Evolutionary conservation across 2,797 vertebrate species (phyloP), one percentile per base, ranked within the genome.

Genomic region (Xerus rutilus): DNA sequence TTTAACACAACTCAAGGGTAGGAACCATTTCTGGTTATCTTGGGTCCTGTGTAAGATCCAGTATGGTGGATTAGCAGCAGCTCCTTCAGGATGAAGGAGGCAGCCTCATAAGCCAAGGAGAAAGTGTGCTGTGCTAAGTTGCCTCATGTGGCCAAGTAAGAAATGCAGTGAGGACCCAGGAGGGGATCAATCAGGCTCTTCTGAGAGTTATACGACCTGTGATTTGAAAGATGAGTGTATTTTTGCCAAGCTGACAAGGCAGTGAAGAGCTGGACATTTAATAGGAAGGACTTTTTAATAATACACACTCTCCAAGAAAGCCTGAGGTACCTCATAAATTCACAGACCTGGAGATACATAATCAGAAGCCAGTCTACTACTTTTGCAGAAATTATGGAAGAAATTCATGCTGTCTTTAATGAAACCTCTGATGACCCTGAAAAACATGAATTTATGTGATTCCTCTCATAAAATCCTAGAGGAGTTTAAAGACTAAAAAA

Each of bases 391-490:
- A 67, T 67, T 78, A 52, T 90, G 81, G n/a, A 43, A 4, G 30
- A 82, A 84, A 86, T 86, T 83, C 21, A 57, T 89, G 14, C 73
- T 49, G 1, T 86, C 15, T n/a, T 78, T 83, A 20, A 23, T 88
- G 43, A 95, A 13, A 67, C 5, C 39, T 65, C 39, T 62, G 5
- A 91, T 32, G 23, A 87, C 1, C n/a, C 45, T 73, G 13, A 30
- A 85, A 94, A 70, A 74, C 85, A 18, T 57, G 49, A 70, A 86
- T 74, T 90, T 94, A n/a, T 79, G 15, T 94, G 64, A 89, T 74
- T 84, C 13, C 28, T 79, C 8, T 18, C 4, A 45, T 43, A 83
- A 65, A 82, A 39, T 92, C 12, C 52, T 79, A 79, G 47, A 69
- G 30, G 45, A 91, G n/a, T 74, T 67, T 89, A 82, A 81, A 76